phyloP scores from a whole-genome alignment of 2,888 invertebrate genomes.

The Lasioglossum figueresi region DNA sequence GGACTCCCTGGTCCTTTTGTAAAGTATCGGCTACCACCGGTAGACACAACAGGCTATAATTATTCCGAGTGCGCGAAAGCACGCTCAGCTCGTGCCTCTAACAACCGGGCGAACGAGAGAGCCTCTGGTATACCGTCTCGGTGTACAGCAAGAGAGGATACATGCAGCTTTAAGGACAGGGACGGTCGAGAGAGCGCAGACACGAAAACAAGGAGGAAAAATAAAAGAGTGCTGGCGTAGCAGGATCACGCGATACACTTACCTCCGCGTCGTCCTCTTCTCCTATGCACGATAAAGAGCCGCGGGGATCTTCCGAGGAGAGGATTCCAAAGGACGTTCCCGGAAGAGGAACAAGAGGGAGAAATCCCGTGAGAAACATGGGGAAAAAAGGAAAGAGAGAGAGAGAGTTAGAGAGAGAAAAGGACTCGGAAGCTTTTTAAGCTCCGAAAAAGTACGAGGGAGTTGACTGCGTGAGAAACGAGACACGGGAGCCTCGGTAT shows the following conservation, averaged over 20 bases:
- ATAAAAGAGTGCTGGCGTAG: neutral
- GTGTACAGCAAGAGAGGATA: conserved; percentile 17
- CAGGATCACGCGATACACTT: conserved; percentile 55
- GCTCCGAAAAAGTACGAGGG: conserved; percentile 38
- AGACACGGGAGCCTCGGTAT: conserved; percentile 36
- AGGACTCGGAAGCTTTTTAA: conserved; percentile 47
- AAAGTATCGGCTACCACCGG: neutral
- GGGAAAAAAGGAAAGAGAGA: neutral
- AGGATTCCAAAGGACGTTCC: conserved; percentile 40
- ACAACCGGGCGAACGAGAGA: neutral
- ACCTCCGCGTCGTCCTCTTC: conserved; percentile 1
- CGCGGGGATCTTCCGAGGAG: conserved; percentile 21
- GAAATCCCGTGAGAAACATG: conserved; percentile 32
- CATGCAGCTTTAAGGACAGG: conserved; percentile 42
- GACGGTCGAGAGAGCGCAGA: conserved; percentile 11
- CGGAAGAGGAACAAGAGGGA: conserved; percentile 27
- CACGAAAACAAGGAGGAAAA: conserved; percentile 19
- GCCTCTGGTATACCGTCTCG: neutral
- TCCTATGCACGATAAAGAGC: conserved; percentile 35
- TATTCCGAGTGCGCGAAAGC: conserved; percentile 4
- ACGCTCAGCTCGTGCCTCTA: neutral
- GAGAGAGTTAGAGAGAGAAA: neutral
- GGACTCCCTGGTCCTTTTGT: neutral
- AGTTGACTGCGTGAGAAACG: conserved; percentile 54
- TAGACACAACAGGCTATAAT: conserved; percentile 15